Evolutionary conservation across 2,888 invertebrate species (phyloP).

Genomic region (Hyles lineata): DNA sequence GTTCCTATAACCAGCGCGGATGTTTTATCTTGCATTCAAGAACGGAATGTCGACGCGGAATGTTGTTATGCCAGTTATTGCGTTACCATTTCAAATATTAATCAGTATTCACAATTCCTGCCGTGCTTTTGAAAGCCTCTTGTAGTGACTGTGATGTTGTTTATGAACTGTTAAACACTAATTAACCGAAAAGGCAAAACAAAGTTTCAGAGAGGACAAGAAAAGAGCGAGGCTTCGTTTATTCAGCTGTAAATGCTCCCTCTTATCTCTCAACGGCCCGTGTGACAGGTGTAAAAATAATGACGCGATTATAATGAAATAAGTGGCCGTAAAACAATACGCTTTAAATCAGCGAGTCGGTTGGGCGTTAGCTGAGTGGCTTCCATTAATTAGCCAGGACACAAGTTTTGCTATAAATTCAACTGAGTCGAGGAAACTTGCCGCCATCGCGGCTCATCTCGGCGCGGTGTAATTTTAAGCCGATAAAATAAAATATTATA

Average conservation of each 20-base stretch:
- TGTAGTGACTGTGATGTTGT: background rate
- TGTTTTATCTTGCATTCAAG: slow-evolving; percentile 26
- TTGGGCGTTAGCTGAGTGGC: slow-evolving; percentile 69
- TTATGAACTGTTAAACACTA: background rate
- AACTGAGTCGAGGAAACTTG: slow-evolving; percentile 73
- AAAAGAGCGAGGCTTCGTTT: background rate
- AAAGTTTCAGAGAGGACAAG: background rate
- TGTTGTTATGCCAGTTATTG: slow-evolving; percentile 23
- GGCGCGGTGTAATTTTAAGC: slow-evolving; percentile 73
- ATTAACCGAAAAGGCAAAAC: background rate
- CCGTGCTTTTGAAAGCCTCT: background rate
- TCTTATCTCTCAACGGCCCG: slow-evolving; percentile 16
- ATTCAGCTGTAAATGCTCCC: background rate
- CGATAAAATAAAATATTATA: slow-evolving; percentile 82
- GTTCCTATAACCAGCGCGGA: slow-evolving; percentile 33
- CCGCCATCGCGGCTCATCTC: slow-evolving; percentile 74
- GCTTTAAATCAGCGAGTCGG: slow-evolving; percentile 70
- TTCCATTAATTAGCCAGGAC: slow-evolving; percentile 82
- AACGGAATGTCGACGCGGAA: slow-evolving; percentile 18
- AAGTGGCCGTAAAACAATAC: slow-evolving; percentile 68
- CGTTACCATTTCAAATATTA: slow-evolving; percentile 2
- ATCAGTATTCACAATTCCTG: background rate
- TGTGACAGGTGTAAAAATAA: slow-evolving; percentile 28
- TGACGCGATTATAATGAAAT: slow-evolving; percentile 28
- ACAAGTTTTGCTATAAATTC: slow-evolving; percentile 83